phyloP scores from a whole-genome alignment of 2,113 vertebrate species.

The Lonchura striata region DNA sequence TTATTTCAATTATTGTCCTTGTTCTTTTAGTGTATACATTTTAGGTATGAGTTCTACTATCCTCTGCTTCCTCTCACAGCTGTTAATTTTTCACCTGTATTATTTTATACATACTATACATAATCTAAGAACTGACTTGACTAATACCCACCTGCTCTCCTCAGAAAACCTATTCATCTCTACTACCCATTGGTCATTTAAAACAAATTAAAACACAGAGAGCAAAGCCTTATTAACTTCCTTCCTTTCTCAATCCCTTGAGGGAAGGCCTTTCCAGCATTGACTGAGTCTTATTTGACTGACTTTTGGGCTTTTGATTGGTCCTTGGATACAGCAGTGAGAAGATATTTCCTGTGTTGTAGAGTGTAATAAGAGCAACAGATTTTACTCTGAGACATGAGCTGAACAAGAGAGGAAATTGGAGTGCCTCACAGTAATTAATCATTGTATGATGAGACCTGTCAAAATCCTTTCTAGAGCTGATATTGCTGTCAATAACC shows the following conservation, averaged over 20 bases:
- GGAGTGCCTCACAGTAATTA: constrained; percentile 90
- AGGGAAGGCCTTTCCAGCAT: background rate
- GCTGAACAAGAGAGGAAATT: constrained; percentile 86
- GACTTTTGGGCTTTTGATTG: constrained; percentile 61
- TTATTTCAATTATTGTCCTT: background rate
- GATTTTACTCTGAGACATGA: constrained; percentile 77
- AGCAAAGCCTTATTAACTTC: background rate
- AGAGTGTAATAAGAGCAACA: constrained; percentile 79
- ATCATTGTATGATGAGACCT: constrained; percentile 90
- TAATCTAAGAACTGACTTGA: background rate
- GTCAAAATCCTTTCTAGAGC: constrained; percentile 87
- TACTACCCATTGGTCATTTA: background rate
- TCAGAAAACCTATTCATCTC: background rate
- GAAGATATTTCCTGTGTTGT: constrained; percentile 78
- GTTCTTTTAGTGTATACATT: background rate
- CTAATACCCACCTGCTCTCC: background rate
- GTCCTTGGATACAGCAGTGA: constrained; percentile 63
- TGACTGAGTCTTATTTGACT: constrained; percentile 56
- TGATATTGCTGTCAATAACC: constrained; percentile 89
- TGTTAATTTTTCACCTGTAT: background rate
- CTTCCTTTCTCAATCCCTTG: background rate
- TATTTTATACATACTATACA: background rate
- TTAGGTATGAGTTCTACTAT: background rate
- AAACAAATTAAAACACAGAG: background rate
- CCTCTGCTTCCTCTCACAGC: background rate